Conservation (phyloP, 2,888 invertebrate species). For the Lasius fuliginosus region DNA sequence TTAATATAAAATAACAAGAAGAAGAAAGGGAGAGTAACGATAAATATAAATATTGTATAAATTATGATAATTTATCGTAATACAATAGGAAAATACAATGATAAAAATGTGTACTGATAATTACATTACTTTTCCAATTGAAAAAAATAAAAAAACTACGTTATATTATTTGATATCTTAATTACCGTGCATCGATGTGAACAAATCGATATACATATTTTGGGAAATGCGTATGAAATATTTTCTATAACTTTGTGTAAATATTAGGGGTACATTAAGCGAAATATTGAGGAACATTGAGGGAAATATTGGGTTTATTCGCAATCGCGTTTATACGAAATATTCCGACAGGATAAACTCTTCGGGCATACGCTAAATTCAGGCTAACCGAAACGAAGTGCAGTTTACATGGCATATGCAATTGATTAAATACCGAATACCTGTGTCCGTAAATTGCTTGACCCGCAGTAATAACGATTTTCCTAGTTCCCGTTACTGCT, state of each 20-base stretch:
- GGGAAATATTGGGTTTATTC: conserved; percentile 20
- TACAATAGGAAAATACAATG: not conserved
- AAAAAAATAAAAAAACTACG: not conserved
- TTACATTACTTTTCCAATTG: not conserved
- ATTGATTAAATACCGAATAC: conserved; percentile 46
- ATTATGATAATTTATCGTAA: not conserved
- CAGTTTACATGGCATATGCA: conserved; percentile 28
- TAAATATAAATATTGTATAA: not conserved
- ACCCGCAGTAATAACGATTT: conserved; percentile 8
- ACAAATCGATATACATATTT: conserved; percentile 10
- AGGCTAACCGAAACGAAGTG: conserved; percentile 24
- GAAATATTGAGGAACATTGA: not conserved
- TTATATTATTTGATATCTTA: conserved; percentile 1
- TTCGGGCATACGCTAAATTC: conserved; percentile 9
- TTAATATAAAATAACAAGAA: not conserved
- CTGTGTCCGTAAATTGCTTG: not conserved
- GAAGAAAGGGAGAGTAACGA: not conserved
- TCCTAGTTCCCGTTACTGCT: not conserved
- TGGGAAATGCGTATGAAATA: conserved; percentile 11
- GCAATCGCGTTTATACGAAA: conserved; percentile 7
- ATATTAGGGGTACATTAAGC: conserved; percentile 18
- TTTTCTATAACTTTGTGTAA: conserved; percentile 34
- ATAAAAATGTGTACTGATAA: not conserved
- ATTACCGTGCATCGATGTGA: not conserved
- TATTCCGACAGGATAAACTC: conserved; percentile 27